Conservation (phyloP, 2,797 vertebrate genomes). For the Sitta carolinensis region DNA sequence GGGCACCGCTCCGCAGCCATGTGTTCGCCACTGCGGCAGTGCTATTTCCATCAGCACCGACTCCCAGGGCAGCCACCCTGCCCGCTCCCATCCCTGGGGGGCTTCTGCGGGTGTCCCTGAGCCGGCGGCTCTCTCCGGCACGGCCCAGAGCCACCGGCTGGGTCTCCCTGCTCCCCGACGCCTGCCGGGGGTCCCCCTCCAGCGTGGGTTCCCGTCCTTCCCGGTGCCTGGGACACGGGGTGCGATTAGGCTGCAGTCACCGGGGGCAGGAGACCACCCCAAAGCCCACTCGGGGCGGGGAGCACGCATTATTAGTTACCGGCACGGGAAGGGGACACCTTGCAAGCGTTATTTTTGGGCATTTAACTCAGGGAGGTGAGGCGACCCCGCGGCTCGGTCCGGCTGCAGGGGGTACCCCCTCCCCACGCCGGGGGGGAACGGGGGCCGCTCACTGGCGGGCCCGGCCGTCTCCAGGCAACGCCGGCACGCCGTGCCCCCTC, state of each 20-base stretch:
- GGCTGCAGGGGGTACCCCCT: not conserved
- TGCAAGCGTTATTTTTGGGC: not conserved
- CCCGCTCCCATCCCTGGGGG: not conserved
- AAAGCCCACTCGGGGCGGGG: not conserved
- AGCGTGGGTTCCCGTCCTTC: not conserved
- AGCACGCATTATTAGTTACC: rapidly evolving
- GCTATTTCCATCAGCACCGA: not conserved
- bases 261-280: not conserved
- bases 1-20: slow-evolving; percentile 31
- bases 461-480: not conserved
- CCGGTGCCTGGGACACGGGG: not conserved
- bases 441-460: not conserved
- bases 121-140: not conserved
- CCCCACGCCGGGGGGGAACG: rapidly evolving
- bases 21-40: slow-evolving; percentile 47
- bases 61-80: not conserved
- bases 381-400: not conserved
- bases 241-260: not conserved
- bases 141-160: not conserved
- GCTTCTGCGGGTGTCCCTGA: not conserved
- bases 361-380: not conserved
- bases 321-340: not conserved
- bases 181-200: not conserved
- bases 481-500: not conserved
- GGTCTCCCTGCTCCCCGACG: not conserved